phyloP scores from a whole-genome alignment of 2,888 invertebrate species.

The Nomada ferruginata region DNA sequence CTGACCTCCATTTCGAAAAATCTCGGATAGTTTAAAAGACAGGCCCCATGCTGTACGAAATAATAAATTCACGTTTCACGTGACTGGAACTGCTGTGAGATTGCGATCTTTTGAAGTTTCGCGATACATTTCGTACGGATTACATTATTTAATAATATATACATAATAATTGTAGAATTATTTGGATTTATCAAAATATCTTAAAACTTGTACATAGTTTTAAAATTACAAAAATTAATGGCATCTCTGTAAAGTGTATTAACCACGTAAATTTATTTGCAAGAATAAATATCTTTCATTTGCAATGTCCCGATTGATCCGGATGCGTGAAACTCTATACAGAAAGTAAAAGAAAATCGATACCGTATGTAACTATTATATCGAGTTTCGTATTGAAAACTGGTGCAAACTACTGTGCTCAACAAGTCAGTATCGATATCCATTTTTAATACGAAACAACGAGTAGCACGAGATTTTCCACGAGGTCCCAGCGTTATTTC shows the following conservation, averaged over 20 bases:
- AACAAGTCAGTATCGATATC: conserved; percentile 5
- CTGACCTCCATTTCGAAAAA: conserved; percentile 27
- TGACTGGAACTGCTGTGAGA: background rate
- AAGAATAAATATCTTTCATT: background rate
- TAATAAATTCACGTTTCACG: conserved; percentile 30
- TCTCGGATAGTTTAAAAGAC: conserved; percentile 6
- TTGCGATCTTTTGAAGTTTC: background rate
- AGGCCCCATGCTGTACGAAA: background rate
- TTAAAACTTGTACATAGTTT: background rate
- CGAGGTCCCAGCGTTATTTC: conserved; percentile 14
- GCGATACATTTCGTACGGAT: background rate
- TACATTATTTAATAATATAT: background rate
- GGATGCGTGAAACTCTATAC: conserved; percentile 29
- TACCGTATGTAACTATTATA: conserved; percentile 26
- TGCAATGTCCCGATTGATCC: background rate
- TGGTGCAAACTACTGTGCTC: conserved; percentile 23
- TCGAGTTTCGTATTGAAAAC: conserved; percentile 33
- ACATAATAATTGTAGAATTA: background rate
- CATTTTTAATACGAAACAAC: background rate
- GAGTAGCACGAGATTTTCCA: background rate
- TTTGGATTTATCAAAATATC: background rate
- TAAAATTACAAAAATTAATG: background rate
- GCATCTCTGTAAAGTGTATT: background rate
- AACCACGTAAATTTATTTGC: background rate
- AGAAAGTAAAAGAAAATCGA: conserved; percentile 29